Percentiles rank a stretch among this genome's conserved stretches.
These are phyloP conservation scores for Danio albolineatus DNA, from an alignment of 2,797 vertebrate genomes.

Conservation along the genomic window DNA sequence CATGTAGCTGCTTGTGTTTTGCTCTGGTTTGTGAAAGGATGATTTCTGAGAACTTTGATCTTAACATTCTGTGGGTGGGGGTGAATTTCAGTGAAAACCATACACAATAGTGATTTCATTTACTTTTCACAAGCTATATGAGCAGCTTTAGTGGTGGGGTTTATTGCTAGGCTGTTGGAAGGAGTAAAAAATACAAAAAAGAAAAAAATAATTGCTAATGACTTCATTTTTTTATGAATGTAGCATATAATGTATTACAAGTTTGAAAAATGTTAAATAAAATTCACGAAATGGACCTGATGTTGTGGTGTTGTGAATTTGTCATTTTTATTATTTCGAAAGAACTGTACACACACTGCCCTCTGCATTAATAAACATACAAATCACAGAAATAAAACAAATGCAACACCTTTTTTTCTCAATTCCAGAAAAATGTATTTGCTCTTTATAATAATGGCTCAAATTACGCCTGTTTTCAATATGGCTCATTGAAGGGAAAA, in stretches of 20 bases:
- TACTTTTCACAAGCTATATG: slow-evolving; percentile 82
- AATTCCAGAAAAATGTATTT: no score
- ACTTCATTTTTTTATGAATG: slow-evolving; percentile 82
- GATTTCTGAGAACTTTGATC: slow-evolving; percentile 72
- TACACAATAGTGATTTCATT: slow-evolving; percentile 80
- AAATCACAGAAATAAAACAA: no score
- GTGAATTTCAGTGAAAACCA: slow-evolving; percentile 61
- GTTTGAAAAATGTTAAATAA: slow-evolving; percentile 84
- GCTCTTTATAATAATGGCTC: no score
- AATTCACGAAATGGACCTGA: slow-evolving; percentile 78
- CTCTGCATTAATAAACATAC: no score
- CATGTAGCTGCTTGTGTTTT: slow-evolving; percentile 85
- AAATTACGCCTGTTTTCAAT: slow-evolving; percentile 64
- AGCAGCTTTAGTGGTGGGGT: slow-evolving; percentile 85
- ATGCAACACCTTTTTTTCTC: no score
- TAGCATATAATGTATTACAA: slow-evolving; percentile 87
- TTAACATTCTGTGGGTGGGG: slow-evolving; percentile 67
- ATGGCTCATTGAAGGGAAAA: slow-evolving; percentile 78
- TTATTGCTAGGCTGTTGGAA: slow-evolving; percentile 84
- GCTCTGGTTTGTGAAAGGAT: slow-evolving; percentile 80
- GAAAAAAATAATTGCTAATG: slow-evolving; percentile 79
- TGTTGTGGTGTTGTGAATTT: slow-evolving; percentile 40
- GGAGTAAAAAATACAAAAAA: slow-evolving; percentile 65
- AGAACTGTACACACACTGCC: no score
- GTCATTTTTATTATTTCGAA: no score